These are phyloP conservation scores for Phyllotreta cruciferae DNA, from an alignment of 2,888 invertebrate genomes.

Conservation along the genomic window DNA sequence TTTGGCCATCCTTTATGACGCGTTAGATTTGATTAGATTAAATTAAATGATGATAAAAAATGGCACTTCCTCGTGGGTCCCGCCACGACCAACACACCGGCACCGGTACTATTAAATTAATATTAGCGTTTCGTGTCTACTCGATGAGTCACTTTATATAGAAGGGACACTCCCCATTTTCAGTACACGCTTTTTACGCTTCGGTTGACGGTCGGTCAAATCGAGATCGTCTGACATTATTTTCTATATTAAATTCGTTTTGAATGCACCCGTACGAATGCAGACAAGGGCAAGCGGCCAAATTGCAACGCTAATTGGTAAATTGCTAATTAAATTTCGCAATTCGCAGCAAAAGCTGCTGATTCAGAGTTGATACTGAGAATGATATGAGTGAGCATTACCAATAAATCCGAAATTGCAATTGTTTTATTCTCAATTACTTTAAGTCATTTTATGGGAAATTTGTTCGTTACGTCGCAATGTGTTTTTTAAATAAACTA, in stretches of 20 bases:
- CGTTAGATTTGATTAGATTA: not conserved
- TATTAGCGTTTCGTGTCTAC: conserved; percentile 9
- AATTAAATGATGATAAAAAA: not conserved
- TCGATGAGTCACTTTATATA: conserved; percentile 12
- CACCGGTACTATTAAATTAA: conserved; percentile 9
- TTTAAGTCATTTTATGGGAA: no score
- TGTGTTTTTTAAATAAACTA: no score
- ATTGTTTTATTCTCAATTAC: no score
- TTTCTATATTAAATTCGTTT: not conserved
- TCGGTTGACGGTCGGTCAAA: conserved; percentile 16
- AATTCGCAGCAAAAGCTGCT: no score
- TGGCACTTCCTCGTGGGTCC: conserved; percentile 14
- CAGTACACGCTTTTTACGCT: not conserved
- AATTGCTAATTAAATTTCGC: no score
- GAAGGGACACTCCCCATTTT: conserved; percentile 15
- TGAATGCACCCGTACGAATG: conserved; percentile 5
- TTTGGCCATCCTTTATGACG: not conserved
- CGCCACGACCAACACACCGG: not conserved
- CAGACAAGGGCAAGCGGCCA: conserved; percentile 7
- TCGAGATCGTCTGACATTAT: conserved; percentile 13
- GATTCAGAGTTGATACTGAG: no score
- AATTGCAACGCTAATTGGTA: not conserved
- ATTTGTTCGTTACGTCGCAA: no score
- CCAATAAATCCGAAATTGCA: no score
- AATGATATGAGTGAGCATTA: no score